phyloP scores from a whole-genome alignment of 2,797 vertebrate genomes.

The Momotus momota region DNA sequence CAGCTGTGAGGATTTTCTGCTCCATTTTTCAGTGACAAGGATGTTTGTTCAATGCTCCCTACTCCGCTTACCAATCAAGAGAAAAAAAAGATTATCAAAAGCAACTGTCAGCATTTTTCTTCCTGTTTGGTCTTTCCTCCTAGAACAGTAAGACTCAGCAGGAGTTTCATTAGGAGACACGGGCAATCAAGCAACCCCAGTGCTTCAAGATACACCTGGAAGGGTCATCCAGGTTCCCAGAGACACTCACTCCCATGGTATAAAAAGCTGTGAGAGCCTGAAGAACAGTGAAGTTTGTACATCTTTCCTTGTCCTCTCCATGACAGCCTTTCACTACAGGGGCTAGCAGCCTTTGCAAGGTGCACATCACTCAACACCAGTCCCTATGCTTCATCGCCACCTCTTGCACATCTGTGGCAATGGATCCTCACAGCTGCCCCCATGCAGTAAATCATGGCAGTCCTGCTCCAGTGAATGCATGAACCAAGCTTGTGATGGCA shows the following conservation, averaged over 20 bases:
- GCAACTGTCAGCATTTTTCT: not conserved
- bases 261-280: not conserved
- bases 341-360: not conserved
- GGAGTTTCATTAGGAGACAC: not conserved
- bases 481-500: not conserved
- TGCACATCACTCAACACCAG: not conserved
- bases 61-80: not conserved
- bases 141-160: not conserved
- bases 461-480: not conserved
- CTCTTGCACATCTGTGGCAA: not conserved
- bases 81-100: not conserved
- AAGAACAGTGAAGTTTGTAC: not conserved
- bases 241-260: rapidly evolving
- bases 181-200: not conserved
- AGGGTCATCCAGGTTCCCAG: not conserved
- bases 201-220: not conserved
- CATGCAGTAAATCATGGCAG: not conserved
- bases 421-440: not conserved
- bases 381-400: not conserved
- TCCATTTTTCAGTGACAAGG: not conserved
- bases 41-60: not conserved
- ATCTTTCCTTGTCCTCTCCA: not conserved
- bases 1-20: not conserved
- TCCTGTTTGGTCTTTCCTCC: not conserved
- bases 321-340: not conserved